phyloP scores from a whole-genome alignment of 2,113 vertebrate genomes.

The Hippolais icterina region DNA sequence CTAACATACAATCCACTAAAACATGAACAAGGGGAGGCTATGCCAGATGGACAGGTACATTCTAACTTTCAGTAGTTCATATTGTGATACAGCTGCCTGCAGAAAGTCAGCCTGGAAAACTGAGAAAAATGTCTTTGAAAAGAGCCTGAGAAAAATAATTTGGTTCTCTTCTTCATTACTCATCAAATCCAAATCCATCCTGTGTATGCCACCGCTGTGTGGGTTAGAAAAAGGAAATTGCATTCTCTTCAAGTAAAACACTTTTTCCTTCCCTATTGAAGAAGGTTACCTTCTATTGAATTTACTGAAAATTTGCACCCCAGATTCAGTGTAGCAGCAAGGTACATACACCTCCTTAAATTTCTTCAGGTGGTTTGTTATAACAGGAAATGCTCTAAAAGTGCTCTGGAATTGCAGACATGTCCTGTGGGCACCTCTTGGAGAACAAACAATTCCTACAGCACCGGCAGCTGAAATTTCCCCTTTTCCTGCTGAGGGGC shows the following conservation, averaged over 20 bases:
- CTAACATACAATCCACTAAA: neutral
- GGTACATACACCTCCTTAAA: neutral
- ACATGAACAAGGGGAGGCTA: neutral
- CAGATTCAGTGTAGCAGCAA: neutral
- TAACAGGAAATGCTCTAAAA: neutral
- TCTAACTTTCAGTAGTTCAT: neutral
- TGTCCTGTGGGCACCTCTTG: neutral
- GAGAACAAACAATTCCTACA: neutral
- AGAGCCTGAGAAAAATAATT: neutral
- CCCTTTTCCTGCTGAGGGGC: neutral
- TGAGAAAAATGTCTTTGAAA: neutral
- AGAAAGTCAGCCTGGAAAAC: neutral
- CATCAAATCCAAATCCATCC: neutral
- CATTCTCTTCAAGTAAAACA: neutral
- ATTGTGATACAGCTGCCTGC: neutral
- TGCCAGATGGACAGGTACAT: neutral
- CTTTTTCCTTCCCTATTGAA: neutral
- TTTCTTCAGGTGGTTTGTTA: neutral
- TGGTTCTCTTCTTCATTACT: neutral
- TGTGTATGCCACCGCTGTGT: neutral
- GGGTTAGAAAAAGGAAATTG: neutral
- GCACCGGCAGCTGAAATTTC: neutral
- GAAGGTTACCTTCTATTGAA: neutral
- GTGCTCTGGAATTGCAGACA: neutral
- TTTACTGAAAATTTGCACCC: neutral